Percentiles rank a stretch among this genome's conserved stretches.
phyloP scores from a whole-genome alignment of 2,888 invertebrate species.

The Diaperis boleti region DNA sequence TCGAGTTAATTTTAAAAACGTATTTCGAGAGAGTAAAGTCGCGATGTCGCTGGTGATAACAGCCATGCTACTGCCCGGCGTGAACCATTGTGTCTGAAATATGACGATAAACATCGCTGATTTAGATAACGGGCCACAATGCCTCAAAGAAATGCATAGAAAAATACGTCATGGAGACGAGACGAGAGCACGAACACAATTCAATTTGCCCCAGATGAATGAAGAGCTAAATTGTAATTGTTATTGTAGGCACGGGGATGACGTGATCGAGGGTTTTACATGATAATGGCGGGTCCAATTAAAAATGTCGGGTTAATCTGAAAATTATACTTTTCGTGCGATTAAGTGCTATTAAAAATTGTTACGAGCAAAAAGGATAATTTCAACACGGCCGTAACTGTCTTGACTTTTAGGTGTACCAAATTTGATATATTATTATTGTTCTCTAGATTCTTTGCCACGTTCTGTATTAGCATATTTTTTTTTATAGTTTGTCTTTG shows the following conservation, averaged over 20 bases:
- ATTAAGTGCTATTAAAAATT: no score
- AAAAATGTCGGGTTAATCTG: neutral
- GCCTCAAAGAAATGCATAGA: slow-evolving; percentile 55
- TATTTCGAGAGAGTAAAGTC: slow-evolving; percentile 60
- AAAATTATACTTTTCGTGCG: neutral
- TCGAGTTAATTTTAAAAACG: slow-evolving; percentile 63
- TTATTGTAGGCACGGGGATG: slow-evolving; percentile 8
- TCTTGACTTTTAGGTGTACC: no score
- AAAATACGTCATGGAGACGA: slow-evolving; percentile 47
- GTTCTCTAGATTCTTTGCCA: no score
- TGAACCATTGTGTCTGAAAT: slow-evolving; percentile 65
- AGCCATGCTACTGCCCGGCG: slow-evolving; percentile 59
- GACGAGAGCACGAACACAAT: slow-evolving; percentile 53
- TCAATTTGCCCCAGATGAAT: slow-evolving; percentile 56
- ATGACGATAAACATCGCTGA: slow-evolving; percentile 65
- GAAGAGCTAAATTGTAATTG: slow-evolving; percentile 46
- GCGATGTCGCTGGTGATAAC: slow-evolving; percentile 57
- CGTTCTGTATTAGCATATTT: no score
- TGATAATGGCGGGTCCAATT: slow-evolving; percentile 4
- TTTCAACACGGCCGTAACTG: no score
- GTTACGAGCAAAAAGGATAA: no score
- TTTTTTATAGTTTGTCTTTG: no score
- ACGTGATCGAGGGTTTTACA: slow-evolving; percentile 11
- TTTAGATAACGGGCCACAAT: slow-evolving; percentile 59
- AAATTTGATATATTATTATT: no score